phyloP scores from a whole-genome alignment of 2,113 vertebrate species.

The Mustela nigripes region DNA sequence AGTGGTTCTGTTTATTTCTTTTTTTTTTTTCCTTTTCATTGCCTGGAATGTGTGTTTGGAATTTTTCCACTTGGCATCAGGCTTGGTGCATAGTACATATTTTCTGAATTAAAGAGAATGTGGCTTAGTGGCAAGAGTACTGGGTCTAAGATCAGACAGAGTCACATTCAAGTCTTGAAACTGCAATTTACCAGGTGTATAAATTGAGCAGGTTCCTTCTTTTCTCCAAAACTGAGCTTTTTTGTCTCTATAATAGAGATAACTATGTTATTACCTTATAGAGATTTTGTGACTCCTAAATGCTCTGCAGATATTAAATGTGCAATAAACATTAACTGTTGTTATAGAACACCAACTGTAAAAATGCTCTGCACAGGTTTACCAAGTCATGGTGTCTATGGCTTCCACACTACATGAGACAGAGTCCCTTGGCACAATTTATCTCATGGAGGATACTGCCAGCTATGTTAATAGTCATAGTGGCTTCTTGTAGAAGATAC shows the following conservation, averaged over 20 bases:
- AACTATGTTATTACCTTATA: background rate
- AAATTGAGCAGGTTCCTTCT: background rate
- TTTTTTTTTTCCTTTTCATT: slow-evolving; percentile 9
- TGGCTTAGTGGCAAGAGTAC: background rate
- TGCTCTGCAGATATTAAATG: background rate
- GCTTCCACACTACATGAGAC: background rate
- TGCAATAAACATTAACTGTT: background rate
- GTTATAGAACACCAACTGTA: background rate
- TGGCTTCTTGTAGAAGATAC: background rate
- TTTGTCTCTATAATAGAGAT: slow-evolving; percentile 20
- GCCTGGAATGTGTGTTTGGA: slow-evolving; percentile 40
- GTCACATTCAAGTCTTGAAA: background rate
- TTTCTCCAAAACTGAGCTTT: slow-evolving; percentile 12
- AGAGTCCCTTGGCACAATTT: background rate
- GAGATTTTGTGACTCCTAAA: background rate
- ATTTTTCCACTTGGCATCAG: slow-evolving; percentile 13
- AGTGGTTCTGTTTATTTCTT: background rate
- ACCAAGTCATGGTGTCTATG: background rate
- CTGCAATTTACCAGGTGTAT: background rate
- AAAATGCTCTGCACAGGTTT: background rate
- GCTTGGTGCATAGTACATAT: background rate
- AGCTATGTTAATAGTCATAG: background rate
- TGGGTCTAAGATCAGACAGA: background rate
- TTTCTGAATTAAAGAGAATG: slow-evolving; percentile 45
- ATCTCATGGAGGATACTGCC: background rate